phyloP scores from a whole-genome alignment of 1,140 invertebrate species.

The Caenorhabditis briggsae region DNA sequence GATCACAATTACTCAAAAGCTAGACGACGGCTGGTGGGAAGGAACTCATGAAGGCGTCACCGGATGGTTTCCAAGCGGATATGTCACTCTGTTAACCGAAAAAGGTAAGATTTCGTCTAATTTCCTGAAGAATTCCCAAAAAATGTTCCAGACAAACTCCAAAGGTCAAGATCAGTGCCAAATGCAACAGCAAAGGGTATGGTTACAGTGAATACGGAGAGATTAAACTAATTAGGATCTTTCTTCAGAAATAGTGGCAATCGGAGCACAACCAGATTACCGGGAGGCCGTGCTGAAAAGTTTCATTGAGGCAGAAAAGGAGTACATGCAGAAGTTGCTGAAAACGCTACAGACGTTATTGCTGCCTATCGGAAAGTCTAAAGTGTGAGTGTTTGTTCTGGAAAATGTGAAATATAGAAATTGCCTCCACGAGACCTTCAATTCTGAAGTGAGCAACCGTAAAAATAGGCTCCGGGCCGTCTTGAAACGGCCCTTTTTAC shows the following conservation, averaged over 20 bases:
- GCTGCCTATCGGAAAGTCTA: neutral
- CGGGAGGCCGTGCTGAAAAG: neutral
- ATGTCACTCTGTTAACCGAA: conserved; percentile 83
- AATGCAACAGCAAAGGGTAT: conserved; percentile 36
- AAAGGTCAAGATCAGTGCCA: conserved; percentile 42
- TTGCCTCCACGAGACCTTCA: neutral
- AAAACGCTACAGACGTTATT: neutral
- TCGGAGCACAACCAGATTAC: conserved; percentile 23
- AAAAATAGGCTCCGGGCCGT: too few species aligned
- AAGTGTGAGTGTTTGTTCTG: neutral
- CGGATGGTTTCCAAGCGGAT: conserved; percentile 98
- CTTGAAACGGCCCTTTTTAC: too few species aligned
- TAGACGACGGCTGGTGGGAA: conserved; percentile 98
- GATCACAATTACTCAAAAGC: conserved; percentile 94
- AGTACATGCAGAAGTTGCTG: neutral
- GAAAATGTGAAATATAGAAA: neutral
- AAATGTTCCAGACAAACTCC: neutral
- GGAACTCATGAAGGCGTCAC: conserved; percentile 93
- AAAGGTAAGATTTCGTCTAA: neutral
- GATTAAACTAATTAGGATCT: conserved; percentile 6
- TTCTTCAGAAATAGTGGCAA: conserved; percentile 8
- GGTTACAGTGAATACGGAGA: neutral
- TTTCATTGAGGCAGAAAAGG: conserved; percentile 7
- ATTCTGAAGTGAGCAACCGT: too few species aligned
- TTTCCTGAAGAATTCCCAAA: neutral